phyloP scores from a whole-genome alignment of 2,113 vertebrate species.

The Columba janthina region DNA sequence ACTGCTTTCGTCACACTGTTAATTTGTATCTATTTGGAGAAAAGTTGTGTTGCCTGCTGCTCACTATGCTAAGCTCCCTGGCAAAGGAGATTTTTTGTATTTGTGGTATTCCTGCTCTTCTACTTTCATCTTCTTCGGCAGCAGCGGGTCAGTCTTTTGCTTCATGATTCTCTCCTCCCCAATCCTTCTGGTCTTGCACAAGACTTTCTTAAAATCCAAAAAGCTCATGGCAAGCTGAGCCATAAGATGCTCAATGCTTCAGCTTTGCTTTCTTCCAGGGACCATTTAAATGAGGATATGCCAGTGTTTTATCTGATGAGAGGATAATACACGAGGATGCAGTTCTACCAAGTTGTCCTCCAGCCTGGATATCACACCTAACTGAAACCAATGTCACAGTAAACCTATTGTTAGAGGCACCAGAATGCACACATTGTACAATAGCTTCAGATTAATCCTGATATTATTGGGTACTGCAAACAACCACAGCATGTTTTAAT shows the following conservation, averaged over 20 bases:
- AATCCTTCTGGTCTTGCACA: not conserved
- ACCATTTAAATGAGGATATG: not conserved
- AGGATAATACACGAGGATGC: not conserved
- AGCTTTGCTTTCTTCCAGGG: not conserved
- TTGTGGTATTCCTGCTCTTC: not conserved
- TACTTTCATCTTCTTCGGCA: not conserved
- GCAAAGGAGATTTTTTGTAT: not conserved
- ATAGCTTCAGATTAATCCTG: not conserved
- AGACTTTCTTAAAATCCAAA: not conserved
- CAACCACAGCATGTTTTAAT: not conserved
- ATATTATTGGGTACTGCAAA: not conserved
- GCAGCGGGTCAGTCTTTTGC: not conserved
- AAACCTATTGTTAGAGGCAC: not conserved
- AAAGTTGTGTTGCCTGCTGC: not conserved
- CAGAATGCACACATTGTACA: not conserved
- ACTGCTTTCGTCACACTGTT: not conserved
- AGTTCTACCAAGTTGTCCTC: not conserved
- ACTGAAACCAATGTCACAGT: not conserved
- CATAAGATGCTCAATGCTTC: not conserved
- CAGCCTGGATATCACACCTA: not conserved
- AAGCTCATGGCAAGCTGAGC: not conserved
- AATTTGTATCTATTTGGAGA: not conserved
- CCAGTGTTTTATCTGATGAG: not conserved
- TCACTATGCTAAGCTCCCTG: not conserved
- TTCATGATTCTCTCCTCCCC: not conserved